phyloP scores from a whole-genome alignment of 2,888 invertebrate species.

The Lycaena phlaeas region DNA sequence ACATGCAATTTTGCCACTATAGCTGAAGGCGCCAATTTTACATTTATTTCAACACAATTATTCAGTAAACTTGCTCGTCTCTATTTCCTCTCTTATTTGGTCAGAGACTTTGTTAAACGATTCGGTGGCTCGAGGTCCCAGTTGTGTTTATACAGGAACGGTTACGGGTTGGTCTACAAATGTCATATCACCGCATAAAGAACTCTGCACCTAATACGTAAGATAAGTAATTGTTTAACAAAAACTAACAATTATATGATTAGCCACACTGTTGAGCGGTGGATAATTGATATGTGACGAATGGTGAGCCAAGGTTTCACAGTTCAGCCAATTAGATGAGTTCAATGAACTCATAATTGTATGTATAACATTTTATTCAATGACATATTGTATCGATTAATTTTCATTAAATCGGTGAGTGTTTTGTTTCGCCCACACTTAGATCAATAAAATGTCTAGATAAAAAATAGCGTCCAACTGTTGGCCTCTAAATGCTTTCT shows the following conservation, averaged over 20 bases:
- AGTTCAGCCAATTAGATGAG: constrained; percentile 5
- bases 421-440: too few relatives aligned
- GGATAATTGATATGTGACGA: constrained; percentile 12
- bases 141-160: not conserved
- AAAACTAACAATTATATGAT: constrained; percentile 1
- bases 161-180: not conserved
- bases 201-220: not conserved
- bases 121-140: not conserved
- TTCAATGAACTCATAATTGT: constrained; percentile 1
- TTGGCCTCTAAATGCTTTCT: too few relatives aligned
- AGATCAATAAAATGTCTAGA: too few relatives aligned
- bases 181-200: too few relatives aligned
- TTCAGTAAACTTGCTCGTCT: too few relatives aligned
- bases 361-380: too few relatives aligned
- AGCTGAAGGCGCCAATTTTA: too few relatives aligned
- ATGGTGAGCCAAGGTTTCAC: constrained; percentile 17
- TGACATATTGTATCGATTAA: too few relatives aligned
- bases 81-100: not conserved
- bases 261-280: constrained; percentile 7
- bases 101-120: not conserved
- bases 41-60: too few relatives aligned
- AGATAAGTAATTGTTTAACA: not conserved
- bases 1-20: too few relatives aligned
- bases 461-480: too few relatives aligned
- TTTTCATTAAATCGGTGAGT: too few relatives aligned